These are phyloP conservation scores for Melanostoma mellinum DNA, from an alignment of 2,888 invertebrate genomes.

Conservation along the genomic window DNA sequence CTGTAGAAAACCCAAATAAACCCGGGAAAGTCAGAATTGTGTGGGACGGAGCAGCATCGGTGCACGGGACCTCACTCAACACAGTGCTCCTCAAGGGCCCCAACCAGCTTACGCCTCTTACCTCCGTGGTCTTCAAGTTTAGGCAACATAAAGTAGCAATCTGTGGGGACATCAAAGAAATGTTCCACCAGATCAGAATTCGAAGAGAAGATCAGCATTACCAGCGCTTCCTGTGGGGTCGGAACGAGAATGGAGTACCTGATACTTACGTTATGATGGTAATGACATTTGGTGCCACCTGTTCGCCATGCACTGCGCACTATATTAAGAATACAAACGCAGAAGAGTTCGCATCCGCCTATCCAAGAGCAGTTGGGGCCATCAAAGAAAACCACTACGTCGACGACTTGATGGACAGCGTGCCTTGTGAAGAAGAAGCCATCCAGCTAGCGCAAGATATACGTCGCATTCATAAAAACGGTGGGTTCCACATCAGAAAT, in stretches of 20 bases:
- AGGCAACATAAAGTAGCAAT: slow-evolving; percentile 76
- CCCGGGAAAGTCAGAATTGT: slow-evolving; percentile 74
- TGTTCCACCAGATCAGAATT: slow-evolving; percentile 42
- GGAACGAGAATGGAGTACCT: not conserved
- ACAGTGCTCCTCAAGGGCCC: not conserved
- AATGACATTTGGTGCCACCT: slow-evolving; percentile 74
- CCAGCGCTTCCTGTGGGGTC: slow-evolving; percentile 76
- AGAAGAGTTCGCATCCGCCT: not conserved
- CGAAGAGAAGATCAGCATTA: slow-evolving; percentile 68
- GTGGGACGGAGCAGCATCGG: slow-evolving; percentile 75
- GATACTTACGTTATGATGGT: slow-evolving; percentile 73
- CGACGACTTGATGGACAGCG: slow-evolving; percentile 70
- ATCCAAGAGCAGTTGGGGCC: slow-evolving; percentile 25
- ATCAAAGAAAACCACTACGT: slow-evolving; percentile 74
- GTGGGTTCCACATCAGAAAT: no score
- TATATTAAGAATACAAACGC: no score
- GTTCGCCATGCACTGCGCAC: slow-evolving; percentile 58
- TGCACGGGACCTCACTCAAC: not conserved
- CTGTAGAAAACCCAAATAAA: no score
- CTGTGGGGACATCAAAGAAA: slow-evolving; percentile 24
- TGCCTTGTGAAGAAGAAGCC: no score
- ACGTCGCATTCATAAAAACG: slow-evolving; percentile 39
- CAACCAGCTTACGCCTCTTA: no score
- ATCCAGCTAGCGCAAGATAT: slow-evolving; percentile 54
- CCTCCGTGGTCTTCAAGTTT: slow-evolving; percentile 65